phyloP scores from a whole-genome alignment of 2,888 invertebrate genomes.

The Caenorhabditis virilis region DNA sequence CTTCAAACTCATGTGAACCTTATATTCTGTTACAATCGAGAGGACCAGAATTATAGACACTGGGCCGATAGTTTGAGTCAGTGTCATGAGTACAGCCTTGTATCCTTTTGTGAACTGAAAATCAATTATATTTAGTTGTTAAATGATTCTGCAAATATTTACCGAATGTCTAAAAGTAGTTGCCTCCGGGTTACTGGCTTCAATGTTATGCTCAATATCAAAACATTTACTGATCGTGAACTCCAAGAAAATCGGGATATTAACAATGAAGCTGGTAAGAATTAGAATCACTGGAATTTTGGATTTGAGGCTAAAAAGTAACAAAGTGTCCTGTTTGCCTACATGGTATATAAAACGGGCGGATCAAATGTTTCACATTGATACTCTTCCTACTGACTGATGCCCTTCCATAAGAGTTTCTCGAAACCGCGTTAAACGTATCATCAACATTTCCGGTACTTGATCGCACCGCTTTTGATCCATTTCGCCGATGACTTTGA shows the following conservation, averaged over 20 bases:
- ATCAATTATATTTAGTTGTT: background rate
- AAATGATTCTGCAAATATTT: conserved; percentile 5
- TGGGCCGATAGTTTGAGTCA: conserved; percentile 64
- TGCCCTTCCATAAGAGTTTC: too few relatives aligned
- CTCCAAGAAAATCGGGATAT: conserved; percentile 64
- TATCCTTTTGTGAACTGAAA: conserved; percentile 55
- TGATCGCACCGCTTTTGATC: conserved; percentile 15
- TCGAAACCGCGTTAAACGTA: too few relatives aligned
- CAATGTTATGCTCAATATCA: conserved; percentile 46
- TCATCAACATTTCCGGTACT: too few relatives aligned
- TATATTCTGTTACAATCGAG: conserved; percentile 63
- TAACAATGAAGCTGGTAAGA: conserved; percentile 55
- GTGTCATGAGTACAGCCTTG: conserved; percentile 56
- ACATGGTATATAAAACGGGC: conserved; percentile 46
- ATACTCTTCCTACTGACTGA: too few relatives aligned
- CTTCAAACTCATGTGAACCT: conserved; percentile 57
- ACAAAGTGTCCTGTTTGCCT: background rate
- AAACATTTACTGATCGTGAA: conserved; percentile 59
- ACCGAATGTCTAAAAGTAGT: conserved; percentile 58
- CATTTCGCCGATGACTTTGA: conserved; percentile 21
- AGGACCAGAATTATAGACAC: conserved; percentile 59
- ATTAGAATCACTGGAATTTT: conserved; percentile 53
- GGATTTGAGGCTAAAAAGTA: background rate
- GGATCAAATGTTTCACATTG: conserved; percentile 43
- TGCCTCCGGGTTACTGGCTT: conserved; percentile 53